Conservation (phyloP, 1,140 invertebrate species). For the Psilanteris sp. region DNA sequence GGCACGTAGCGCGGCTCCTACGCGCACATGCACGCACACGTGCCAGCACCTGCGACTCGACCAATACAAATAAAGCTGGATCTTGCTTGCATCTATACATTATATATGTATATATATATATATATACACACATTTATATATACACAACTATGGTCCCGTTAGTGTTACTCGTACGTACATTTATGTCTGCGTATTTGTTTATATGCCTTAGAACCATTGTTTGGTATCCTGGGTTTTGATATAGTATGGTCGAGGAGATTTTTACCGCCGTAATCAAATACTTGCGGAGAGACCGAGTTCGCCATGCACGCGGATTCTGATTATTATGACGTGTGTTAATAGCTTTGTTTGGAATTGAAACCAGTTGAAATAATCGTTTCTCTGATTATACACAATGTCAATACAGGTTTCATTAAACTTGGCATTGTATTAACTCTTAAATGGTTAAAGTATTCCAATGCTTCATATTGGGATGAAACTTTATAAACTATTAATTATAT, state of each 20-base stretch:
- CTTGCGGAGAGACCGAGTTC: conserved; percentile 13
- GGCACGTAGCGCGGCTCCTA: conserved; percentile 54
- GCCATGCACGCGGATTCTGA: conserved; percentile 9
- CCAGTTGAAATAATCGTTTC: conserved; percentile 5
- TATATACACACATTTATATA: neutral
- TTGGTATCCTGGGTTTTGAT: conserved; percentile 14
- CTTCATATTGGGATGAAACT: no score
- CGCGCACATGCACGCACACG: conserved; percentile 59
- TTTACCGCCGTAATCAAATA: conserved; percentile 42
- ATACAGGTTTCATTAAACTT: neutral
- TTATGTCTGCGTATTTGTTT: conserved; percentile 33
- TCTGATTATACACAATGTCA: conserved; percentile 4
- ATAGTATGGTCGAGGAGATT: conserved; percentile 23
- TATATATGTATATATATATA: conserved; percentile 20
- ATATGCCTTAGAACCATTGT: conserved; percentile 40
- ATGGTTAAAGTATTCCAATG: no score
- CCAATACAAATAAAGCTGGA: conserved; percentile 56
- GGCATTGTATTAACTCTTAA: neutral
- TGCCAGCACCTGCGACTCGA: conserved; percentile 62
- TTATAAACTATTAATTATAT: no score
- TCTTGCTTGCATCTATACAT: conserved; percentile 47
- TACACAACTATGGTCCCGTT: conserved; percentile 35
- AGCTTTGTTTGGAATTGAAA: conserved; percentile 28
- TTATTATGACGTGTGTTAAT: conserved; percentile 28
- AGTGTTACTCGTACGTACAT: conserved; percentile 19